Evolutionary conservation across 2,113 vertebrate species (phyloP).

Genomic region (Sapajus apella): DNA sequence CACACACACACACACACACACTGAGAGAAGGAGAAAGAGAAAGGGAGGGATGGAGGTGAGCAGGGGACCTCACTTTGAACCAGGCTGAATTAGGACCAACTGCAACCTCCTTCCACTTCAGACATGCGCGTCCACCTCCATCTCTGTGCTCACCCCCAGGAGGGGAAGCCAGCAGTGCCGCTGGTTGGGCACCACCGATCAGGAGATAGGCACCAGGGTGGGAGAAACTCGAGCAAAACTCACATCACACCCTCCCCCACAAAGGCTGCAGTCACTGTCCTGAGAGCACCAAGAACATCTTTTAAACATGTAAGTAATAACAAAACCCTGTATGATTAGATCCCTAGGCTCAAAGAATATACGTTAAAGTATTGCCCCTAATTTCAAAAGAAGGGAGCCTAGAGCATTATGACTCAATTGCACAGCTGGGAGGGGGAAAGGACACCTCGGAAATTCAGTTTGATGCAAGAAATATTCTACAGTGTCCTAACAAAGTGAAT

Average conservation of each 20-base stretch:
- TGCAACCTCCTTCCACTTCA: background rate
- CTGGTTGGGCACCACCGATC: background rate
- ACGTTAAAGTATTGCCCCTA: background rate
- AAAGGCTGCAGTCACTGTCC: background rate
- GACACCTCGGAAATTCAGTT: background rate
- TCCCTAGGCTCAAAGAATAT: background rate
- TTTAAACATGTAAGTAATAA: background rate
- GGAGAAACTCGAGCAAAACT: background rate
- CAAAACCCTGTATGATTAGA: too few species aligned
- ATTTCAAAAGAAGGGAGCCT: background rate
- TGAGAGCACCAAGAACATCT: fast-evolving
- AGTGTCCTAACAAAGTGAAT: background rate
- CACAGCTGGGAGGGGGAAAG: background rate
- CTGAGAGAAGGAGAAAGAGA: background rate
- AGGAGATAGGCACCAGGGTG: fast-evolving
- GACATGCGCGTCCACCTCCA: fast-evolving
- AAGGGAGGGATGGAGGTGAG: background rate
- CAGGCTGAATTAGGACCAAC: background rate
- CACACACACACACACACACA: background rate
- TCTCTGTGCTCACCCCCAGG: background rate
- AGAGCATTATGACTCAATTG: background rate
- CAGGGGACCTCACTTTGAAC: background rate
- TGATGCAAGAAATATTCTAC: background rate
- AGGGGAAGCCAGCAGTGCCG: background rate
- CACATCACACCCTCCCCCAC: background rate